Percentiles rank a stretch among this genome's conserved stretches.
Conservation (phyloP, 2,888 invertebrate species). For the Nomada fucata region DNA sequence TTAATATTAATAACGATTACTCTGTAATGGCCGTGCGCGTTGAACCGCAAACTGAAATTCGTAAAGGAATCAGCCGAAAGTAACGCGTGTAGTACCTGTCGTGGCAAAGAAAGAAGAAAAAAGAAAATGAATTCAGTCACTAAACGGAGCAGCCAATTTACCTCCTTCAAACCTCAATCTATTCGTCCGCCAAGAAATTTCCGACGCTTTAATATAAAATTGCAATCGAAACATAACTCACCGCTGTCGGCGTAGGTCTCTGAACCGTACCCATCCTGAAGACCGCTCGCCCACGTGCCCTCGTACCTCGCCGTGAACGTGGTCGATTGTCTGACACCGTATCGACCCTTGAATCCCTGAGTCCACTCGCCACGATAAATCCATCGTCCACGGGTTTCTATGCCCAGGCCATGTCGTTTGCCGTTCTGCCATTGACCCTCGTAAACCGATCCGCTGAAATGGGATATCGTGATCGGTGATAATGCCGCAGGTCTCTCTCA, state of each 20-base stretch:
- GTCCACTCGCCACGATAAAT: constrained; percentile 99
- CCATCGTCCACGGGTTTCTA: constrained; percentile 98
- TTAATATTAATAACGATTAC: too few species aligned
- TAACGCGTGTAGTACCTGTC: too few species aligned
- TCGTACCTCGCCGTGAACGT: constrained; percentile 98
- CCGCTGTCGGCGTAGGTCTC: constrained; percentile 99
- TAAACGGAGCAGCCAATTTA: too few species aligned
- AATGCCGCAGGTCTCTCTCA: not conserved
- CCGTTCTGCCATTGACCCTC: constrained; percentile 99
- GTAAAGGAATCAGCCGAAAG: too few species aligned
- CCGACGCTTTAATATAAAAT: too few species aligned
- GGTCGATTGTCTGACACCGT: constrained; percentile 98
- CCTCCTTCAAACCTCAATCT: too few species aligned
- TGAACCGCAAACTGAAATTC: too few species aligned
- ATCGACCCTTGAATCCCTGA: constrained; percentile 99
- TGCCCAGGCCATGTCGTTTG: constrained; percentile 98
- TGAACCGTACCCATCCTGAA: constrained; percentile 99
- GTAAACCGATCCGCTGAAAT: constrained; percentile 94
- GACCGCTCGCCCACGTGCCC: constrained; percentile 99
- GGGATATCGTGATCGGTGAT: constrained; percentile 25
- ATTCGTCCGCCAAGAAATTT: too few species aligned
- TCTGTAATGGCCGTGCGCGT: too few species aligned
- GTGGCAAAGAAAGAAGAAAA: too few species aligned
- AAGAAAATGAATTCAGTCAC: too few species aligned
- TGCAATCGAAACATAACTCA: constrained; percentile 85